phyloP scores from a whole-genome alignment of 2,888 invertebrate genomes.

The Hyalella azteca region DNA sequence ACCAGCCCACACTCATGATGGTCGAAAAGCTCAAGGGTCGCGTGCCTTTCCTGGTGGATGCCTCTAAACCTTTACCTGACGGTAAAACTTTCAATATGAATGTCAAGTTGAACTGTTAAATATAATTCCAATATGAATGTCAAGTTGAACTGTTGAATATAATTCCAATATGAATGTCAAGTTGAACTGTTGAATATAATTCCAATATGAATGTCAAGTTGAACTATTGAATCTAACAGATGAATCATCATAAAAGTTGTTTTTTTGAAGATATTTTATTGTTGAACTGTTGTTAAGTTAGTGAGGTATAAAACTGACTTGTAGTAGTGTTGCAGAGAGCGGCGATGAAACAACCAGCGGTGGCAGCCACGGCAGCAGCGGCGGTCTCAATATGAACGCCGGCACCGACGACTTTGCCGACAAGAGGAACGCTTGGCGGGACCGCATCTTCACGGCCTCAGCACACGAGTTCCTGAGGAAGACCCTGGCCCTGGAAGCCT shows the following conservation, averaged over 20 bases:
- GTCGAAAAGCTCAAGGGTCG: conserved; percentile 54
- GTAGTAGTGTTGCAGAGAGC: neutral
- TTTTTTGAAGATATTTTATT: no score
- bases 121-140: no score
- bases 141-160: no score
- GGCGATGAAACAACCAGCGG: neutral
- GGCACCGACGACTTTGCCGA: neutral
- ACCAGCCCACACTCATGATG: conserved; percentile 52
- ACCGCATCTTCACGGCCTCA: neutral
- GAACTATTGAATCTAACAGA: no score
- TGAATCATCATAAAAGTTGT: no score
- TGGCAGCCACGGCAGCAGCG: conserved; percentile 2
- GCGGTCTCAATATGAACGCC: conserved; percentile 17
- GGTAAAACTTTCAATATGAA: no score
- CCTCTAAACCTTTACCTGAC: conserved; percentile 29
- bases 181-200: no score
- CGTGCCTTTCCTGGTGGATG: conserved; percentile 52
- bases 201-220: no score
- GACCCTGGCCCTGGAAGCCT: neutral
- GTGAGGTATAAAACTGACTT: no score
- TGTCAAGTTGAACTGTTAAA: no score
- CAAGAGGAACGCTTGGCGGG: neutral
- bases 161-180: no score
- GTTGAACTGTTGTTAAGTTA: no score
- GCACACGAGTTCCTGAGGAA: conserved; percentile 22